Conservation (phyloP, 2,113 vertebrate species). For the Trogon melanurus region DNA sequence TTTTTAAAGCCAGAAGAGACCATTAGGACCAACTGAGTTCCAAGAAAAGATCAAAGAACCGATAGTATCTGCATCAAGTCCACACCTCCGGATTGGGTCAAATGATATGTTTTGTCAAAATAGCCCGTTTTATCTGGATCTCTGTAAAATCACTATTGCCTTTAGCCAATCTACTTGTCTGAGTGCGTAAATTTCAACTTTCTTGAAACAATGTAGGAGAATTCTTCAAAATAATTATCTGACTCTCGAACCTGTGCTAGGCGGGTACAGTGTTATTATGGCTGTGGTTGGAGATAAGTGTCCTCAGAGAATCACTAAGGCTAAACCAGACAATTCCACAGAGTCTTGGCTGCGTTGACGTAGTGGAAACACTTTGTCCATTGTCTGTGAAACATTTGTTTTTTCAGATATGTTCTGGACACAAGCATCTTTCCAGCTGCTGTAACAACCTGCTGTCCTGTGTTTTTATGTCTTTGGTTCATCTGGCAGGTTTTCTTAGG, state of each 20-base stretch:
- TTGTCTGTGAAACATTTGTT: slow-evolving; percentile 18
- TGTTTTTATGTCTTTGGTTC: not conserved
- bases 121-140: not conserved
- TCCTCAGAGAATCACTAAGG: slow-evolving; percentile 3
- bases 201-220: not conserved
- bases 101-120: not conserved
- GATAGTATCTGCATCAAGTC: not conserved
- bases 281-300: slow-evolving; percentile 44
- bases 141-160: not conserved
- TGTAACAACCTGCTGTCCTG: not conserved
- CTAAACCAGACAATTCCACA: slow-evolving; percentile 14
- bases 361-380: slow-evolving; percentile 48
- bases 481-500: not conserved
- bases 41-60: not conserved
- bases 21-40: not conserved
- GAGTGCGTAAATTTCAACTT: not conserved
- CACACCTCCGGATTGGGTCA: not conserved
- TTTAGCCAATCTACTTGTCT: not conserved
- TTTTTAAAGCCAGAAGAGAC: not conserved
- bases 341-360: not conserved
- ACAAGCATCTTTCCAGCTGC: slow-evolving; percentile 23
- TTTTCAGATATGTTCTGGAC: slow-evolving; percentile 40
- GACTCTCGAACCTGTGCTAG: not conserved
- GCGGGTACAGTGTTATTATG: not conserved
- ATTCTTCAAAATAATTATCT: slow-evolving; percentile 26